Percentiles rank a stretch among this genome's conserved stretches.
Conservation (phyloP, 2,797 vertebrate genomes). For the Halcyon chelicuti region DNA sequence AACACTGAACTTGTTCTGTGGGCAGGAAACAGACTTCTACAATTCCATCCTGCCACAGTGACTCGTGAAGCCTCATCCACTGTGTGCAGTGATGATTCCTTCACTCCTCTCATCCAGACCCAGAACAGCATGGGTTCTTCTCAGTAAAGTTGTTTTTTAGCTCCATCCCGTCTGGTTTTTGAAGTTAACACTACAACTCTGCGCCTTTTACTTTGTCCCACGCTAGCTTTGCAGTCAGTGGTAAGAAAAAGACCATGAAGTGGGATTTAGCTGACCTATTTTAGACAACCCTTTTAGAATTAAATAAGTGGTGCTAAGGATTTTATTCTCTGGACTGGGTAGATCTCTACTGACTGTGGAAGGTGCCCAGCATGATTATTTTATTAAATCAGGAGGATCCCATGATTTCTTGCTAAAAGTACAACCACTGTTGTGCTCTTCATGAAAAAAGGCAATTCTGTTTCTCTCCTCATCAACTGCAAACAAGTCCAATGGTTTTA, state of each 20-base stretch:
- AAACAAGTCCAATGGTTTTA: background rate
- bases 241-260: background rate
- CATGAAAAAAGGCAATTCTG: accelerated
- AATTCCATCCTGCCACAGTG: background rate
- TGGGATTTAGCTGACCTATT: background rate
- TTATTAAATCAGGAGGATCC: background rate
- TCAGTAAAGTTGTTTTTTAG: background rate
- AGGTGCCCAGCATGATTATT: background rate
- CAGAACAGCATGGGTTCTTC: background rate
- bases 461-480: background rate
- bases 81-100: background rate
- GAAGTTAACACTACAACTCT: accelerated
- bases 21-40: background rate
- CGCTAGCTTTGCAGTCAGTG: background rate
- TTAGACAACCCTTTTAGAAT: background rate
- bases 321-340: background rate
- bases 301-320: background rate
- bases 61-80: background rate
- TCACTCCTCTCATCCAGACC: background rate
- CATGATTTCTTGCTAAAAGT: background rate
- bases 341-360: background rate
- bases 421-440: background rate
- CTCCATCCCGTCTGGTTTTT: background rate
- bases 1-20: background rate
- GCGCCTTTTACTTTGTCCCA: background rate